phyloP scores from a whole-genome alignment of 2,797 vertebrate species.

The Platyrinchus mystaceus region DNA sequence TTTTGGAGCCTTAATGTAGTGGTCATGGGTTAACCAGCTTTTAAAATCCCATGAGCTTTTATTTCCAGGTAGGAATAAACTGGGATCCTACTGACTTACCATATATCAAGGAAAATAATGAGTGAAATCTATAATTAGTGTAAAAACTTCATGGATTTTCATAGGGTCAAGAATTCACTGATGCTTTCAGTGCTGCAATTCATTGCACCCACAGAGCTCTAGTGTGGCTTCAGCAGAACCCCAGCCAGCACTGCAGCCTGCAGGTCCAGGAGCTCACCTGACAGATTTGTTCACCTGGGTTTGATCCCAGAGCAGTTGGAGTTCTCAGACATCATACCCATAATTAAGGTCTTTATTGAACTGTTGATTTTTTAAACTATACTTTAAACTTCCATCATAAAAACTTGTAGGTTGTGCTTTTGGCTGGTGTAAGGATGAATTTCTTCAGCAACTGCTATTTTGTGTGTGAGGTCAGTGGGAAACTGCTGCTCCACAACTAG shows the following conservation, averaged over 20 bases:
- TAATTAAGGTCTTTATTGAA: not conserved
- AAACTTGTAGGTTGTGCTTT: not conserved
- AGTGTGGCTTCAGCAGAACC: not conserved
- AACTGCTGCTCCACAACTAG: not conserved
- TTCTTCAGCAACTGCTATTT: not conserved
- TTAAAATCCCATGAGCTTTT: not conserved
- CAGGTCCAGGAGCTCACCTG: not conserved
- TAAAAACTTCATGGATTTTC: not conserved
- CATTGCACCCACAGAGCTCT: not conserved
- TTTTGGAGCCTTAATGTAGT: conserved; percentile 41
- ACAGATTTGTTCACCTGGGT: not conserved
- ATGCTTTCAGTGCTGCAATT: not conserved
- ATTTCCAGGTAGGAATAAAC: conserved; percentile 1
- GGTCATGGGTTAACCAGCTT: conserved; percentile 15
- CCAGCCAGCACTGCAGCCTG: not conserved
- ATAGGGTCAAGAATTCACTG: not conserved
- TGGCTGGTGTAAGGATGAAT: not conserved
- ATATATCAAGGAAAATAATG: not conserved
- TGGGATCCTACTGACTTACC: not conserved
- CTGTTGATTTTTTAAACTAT: not conserved
- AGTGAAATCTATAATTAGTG: not conserved
- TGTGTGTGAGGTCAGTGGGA: not conserved
- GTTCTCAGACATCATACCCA: not conserved
- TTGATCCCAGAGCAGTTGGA: not conserved
- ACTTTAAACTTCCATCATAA: accelerated